These are phyloP conservation scores for Sebastes trivittatus DNA, from an alignment of 2,797 vertebrate genomes.

Conservation along the genomic window DNA sequence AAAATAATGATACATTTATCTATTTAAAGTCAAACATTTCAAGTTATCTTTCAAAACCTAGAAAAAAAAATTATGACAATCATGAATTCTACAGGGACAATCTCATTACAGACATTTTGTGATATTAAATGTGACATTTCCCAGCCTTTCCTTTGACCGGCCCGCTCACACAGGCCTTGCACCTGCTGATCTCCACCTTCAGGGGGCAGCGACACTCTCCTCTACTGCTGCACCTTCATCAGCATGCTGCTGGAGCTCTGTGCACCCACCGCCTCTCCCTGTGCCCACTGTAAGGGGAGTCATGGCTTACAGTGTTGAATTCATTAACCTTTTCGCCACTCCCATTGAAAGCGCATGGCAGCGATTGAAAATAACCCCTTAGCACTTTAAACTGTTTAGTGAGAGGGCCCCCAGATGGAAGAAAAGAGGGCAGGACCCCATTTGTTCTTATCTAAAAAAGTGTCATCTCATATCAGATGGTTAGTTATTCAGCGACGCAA, in stretches of 20 bases:
- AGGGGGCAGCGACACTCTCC: slow-evolving; percentile 78
- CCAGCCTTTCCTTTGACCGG: not conserved
- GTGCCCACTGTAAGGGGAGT: slow-evolving; percentile 70
- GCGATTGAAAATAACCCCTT: slow-evolving; percentile 66
- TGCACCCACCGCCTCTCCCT: slow-evolving; percentile 40
- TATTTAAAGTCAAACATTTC: not conserved
- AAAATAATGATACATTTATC: not conserved
- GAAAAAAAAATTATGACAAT: not conserved
- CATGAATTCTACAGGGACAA: not conserved
- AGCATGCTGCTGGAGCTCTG: slow-evolving; percentile 64
- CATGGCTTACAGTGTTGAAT: slow-evolving; percentile 76
- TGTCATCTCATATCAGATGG: slow-evolving; percentile 82
- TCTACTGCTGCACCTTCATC: slow-evolving; percentile 40
- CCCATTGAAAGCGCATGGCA: slow-evolving; percentile 64
- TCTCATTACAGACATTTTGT: not conserved
- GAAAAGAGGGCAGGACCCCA: slow-evolving; percentile 54
- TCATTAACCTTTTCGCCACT: slow-evolving; percentile 84
- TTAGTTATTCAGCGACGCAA: slow-evolving; percentile 82
- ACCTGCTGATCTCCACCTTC: slow-evolving; percentile 50
- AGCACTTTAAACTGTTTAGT: slow-evolving; percentile 69
- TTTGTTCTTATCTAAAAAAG: slow-evolving; percentile 80
- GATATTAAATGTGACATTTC: not conserved
- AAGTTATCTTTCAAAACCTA: not conserved
- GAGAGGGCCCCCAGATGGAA: slow-evolving; percentile 33
- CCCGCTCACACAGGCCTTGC: slow-evolving; percentile 14